Conservation (phyloP, 2,113 vertebrate genomes). For the Atractosteus spatula region DNA sequence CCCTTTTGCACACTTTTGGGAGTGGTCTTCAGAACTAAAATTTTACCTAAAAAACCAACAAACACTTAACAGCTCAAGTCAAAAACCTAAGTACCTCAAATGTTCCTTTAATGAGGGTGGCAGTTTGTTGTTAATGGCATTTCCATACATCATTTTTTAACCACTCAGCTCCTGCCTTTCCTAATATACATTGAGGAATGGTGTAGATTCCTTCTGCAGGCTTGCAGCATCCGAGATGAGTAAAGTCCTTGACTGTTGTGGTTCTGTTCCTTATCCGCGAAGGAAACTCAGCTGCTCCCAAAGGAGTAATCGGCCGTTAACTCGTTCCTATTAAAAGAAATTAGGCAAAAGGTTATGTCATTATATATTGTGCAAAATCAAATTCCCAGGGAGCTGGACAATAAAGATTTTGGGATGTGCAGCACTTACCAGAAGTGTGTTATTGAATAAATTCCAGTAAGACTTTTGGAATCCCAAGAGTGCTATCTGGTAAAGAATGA, state of each 20-base stretch:
- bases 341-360: slow-evolving; percentile 86
- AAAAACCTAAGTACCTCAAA: neutral
- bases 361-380: slow-evolving; percentile 80
- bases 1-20: slow-evolving; percentile 14
- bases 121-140: slow-evolving; percentile 31
- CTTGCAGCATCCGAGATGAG: slow-evolving; percentile 9
- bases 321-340: slow-evolving; percentile 91
- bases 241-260: slow-evolving; percentile 54
- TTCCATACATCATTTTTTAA: neutral
- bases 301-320: slow-evolving; percentile 82
- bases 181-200: slow-evolving; percentile 53
- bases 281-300: slow-evolving; percentile 83
- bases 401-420: slow-evolving; percentile 59
- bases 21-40: neutral
- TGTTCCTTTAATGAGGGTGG: slow-evolving; percentile 26
- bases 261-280: slow-evolving; percentile 79
- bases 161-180: slow-evolving; percentile 47
- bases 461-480: slow-evolving; percentile 22
- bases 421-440: slow-evolving; percentile 57
- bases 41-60: slow-evolving; percentile 2
- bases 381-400: slow-evolving; percentile 79
- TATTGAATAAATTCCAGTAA: slow-evolving; percentile 43
- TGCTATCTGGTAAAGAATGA: slow-evolving; percentile 22
- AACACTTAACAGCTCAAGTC: slow-evolving; percentile 28
- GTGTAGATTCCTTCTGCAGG: slow-evolving; percentile 26